Conservation (phyloP, 1,140 invertebrate genomes). For the Platyscapa corneri region DNA sequence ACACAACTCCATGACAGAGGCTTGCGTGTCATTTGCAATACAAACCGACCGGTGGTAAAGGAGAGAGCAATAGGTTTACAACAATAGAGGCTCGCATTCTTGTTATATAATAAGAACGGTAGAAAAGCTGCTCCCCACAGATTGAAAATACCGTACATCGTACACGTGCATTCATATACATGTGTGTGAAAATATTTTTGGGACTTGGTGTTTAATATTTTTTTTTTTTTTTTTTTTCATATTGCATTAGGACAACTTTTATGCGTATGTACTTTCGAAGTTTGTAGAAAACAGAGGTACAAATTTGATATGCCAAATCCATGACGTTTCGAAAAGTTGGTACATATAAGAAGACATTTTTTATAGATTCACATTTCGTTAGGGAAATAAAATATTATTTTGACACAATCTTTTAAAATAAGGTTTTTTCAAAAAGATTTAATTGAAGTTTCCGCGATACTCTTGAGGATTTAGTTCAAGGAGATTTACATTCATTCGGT, state of each 20-base stretch:
- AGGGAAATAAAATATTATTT: neutral
- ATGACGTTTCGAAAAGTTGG: no score
- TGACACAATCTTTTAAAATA: neutral
- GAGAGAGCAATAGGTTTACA: slow-evolving; percentile 50
- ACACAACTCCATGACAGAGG: slow-evolving; percentile 25
- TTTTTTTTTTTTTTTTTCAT: neutral
- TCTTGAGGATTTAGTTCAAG: neutral
- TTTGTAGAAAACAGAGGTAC: no score
- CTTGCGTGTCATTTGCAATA: slow-evolving; percentile 61
- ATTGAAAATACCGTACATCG: neutral
- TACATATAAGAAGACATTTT: no score
- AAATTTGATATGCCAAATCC: neutral
- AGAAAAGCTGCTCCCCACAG: neutral
- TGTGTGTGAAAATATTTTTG: neutral
- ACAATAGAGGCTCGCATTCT: slow-evolving; percentile 55
- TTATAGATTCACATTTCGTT: no score
- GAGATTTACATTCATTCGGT: neutral
- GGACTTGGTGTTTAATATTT: neutral
- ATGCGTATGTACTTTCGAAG: no score
- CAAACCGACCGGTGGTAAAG: slow-evolving; percentile 51
- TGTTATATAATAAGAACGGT: slow-evolving; percentile 42
- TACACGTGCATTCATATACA: no score
- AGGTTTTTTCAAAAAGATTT: neutral
- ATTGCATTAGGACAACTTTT: no score
- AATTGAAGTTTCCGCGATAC: neutral